A percentile compares a stretch with the other conserved stretches of the same genome.
Evolutionary conservation across 2,797 vertebrate species (phyloP).

Genomic region (Mormyrus proboscirostris): DNA sequence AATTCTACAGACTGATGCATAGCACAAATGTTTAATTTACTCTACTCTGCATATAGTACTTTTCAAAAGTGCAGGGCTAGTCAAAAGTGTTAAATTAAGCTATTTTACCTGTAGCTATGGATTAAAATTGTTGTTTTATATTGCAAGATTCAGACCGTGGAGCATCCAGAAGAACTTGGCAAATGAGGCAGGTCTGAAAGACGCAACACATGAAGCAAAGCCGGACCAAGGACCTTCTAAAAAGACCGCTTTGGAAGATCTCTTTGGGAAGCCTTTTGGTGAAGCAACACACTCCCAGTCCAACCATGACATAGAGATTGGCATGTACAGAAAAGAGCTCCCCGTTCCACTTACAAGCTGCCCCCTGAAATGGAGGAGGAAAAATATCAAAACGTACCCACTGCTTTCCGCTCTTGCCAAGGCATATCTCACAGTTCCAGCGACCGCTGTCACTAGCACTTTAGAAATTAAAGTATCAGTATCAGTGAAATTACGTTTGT

Average conservation of each 20-base stretch:
- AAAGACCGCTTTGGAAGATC: slow-evolving; percentile 25
- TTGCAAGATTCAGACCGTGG: neutral
- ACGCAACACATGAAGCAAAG: neutral
- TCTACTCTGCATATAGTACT: neutral
- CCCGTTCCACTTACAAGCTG: slow-evolving; percentile 21
- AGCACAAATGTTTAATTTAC: neutral
- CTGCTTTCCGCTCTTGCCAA: slow-evolving; percentile 12
- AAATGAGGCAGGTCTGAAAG: neutral
- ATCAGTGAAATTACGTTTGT: neutral
- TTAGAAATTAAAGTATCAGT: neutral
- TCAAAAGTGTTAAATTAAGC: neutral
- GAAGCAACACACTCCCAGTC: slow-evolving; percentile 7
- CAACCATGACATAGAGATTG: slow-evolving; percentile 6
- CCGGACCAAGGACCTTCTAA: neutral
- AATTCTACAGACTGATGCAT: neutral
- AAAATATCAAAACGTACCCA: neutral
- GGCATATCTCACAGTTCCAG: slow-evolving; percentile 26
- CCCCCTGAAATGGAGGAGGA: slow-evolving; percentile 24
- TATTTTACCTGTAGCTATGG: neutral
- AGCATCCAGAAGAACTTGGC: neutral
- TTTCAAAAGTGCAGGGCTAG: neutral
- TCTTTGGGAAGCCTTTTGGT: slow-evolving; percentile 22
- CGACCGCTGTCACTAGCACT: neutral
- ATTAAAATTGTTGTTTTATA: neutral
- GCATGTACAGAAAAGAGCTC: slow-evolving; percentile 22